Conservation (phyloP, 1,140 invertebrate species). For the Euwallacea similis region DNA sequence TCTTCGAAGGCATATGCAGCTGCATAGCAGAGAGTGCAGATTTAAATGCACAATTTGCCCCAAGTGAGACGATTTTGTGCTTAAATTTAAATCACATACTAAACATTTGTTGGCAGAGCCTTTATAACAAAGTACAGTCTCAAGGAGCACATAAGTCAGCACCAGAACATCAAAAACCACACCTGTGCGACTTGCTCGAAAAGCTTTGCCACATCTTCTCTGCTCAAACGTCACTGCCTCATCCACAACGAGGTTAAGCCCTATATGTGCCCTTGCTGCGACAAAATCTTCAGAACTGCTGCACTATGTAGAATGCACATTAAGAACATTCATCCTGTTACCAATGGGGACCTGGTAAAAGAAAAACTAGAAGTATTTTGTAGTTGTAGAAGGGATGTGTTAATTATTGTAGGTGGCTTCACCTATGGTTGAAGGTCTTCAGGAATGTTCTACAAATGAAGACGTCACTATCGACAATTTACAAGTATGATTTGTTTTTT, state of each 20-base stretch:
- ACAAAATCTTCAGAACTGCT: constrained; percentile 70
- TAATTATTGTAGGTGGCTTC: no score
- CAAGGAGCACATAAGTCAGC: constrained; percentile 58
- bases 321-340: constrained; percentile 60
- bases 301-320: constrained; percentile 72
- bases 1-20: constrained; percentile 42
- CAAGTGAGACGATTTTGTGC: constrained; percentile 36
- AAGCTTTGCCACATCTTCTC: constrained; percentile 57
- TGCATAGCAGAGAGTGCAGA: constrained; percentile 40
- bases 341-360: background rate
- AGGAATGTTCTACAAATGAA: no score
- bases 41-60: constrained; percentile 42
- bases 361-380: no score
- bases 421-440: no score
- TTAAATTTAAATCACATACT: background rate
- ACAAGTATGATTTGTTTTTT: no score
- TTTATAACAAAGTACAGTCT: constrained; percentile 44
- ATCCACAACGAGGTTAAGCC: constrained; percentile 52
- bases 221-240: constrained; percentile 56
- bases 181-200: constrained; percentile 61
- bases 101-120: constrained; percentile 39
- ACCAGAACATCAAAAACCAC: constrained; percentile 59
- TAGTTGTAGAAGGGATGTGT: no score
- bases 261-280: constrained; percentile 66
- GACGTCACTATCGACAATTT: no score